Evolutionary conservation across 2,113 vertebrate genomes (phyloP).

Genomic region (Caretta caretta): DNA sequence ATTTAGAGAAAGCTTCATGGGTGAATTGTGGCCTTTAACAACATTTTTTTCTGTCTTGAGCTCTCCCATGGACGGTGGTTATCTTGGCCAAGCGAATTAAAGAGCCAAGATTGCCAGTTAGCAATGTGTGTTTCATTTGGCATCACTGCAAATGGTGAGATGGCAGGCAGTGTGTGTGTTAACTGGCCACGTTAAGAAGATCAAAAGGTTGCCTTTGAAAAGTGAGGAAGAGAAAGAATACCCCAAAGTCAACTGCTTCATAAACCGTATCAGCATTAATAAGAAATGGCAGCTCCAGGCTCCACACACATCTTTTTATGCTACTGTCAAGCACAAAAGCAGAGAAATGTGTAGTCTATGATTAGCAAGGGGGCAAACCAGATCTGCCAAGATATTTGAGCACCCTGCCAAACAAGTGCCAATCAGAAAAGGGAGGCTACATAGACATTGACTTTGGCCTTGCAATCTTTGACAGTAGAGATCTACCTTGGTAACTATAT

Average conservation of each 20-base stretch:
- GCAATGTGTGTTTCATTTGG: background rate
- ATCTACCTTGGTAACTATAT: background rate
- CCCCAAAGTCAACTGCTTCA: constrained; percentile 41
- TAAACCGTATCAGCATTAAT: constrained; percentile 41
- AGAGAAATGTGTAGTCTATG: background rate
- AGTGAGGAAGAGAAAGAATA: constrained; percentile 31
- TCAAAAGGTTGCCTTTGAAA: constrained; percentile 21
- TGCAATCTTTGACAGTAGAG: background rate
- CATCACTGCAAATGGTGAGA: background rate
- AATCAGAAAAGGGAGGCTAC: background rate
- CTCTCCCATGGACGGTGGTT: background rate
- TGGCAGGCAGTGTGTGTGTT: background rate
- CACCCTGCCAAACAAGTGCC: constrained; percentile 47
- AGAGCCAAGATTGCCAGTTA: background rate
- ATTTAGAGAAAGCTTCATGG: constrained; percentile 33
- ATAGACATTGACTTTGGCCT: background rate
- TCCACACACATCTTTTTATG: background rate
- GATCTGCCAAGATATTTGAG: constrained; percentile 38
- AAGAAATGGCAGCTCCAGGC: constrained; percentile 39
- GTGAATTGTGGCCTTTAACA: constrained; percentile 1
- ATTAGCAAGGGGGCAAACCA: constrained; percentile 30
- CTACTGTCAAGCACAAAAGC: constrained; percentile 1
- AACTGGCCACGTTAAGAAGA: background rate
- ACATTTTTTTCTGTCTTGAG: background rate
- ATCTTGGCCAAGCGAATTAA: constrained; percentile 1